A percentile compares a stretch with the other conserved stretches of the same genome.
Evolutionary conservation across 2,888 invertebrate species (phyloP).

Genomic region (Eutolmus rufibarbis): DNA sequence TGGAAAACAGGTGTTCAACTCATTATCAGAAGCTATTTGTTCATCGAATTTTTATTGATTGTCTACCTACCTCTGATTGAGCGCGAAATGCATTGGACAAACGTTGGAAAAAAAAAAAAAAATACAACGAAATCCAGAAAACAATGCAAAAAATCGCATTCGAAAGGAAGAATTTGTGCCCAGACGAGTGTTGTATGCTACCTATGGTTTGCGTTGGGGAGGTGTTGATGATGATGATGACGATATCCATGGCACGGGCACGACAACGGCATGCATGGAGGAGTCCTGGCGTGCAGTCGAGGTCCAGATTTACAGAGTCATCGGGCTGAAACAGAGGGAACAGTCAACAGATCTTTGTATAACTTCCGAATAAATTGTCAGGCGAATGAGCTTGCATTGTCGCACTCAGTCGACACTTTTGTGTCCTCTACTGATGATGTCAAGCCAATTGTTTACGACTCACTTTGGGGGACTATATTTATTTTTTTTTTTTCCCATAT

Average conservation of each 20-base stretch:
- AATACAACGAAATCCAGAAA: not conserved
- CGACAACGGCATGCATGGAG: not conserved
- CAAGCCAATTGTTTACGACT: conserved; percentile 20
- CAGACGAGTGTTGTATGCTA: not conserved
- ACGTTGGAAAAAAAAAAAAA: conserved; percentile 8
- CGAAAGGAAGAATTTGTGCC: conserved; percentile 3
- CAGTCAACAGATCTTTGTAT: conserved; percentile 35
- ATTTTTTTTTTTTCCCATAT: not conserved
- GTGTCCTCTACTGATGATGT: conserved; percentile 2
- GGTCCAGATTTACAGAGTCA: conserved; percentile 10
- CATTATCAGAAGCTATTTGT: conserved; percentile 31
- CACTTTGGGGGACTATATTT: not conserved
- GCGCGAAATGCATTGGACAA: conserved; percentile 6
- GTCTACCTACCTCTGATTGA: conserved; percentile 19
- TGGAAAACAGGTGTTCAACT: conserved; percentile 31
- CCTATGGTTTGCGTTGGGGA: not conserved
- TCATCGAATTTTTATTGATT: conserved; percentile 38
- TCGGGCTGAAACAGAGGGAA: not conserved
- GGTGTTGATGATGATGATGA: not conserved
- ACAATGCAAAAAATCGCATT: not conserved
- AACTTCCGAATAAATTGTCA: conserved; percentile 36
- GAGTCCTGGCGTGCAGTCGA: not conserved
- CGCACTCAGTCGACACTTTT: not conserved
- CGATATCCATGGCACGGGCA: not conserved
- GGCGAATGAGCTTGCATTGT: conserved; percentile 31